phyloP scores from a whole-genome alignment of 2,113 vertebrate species.

The Myotis lucifugus region DNA sequence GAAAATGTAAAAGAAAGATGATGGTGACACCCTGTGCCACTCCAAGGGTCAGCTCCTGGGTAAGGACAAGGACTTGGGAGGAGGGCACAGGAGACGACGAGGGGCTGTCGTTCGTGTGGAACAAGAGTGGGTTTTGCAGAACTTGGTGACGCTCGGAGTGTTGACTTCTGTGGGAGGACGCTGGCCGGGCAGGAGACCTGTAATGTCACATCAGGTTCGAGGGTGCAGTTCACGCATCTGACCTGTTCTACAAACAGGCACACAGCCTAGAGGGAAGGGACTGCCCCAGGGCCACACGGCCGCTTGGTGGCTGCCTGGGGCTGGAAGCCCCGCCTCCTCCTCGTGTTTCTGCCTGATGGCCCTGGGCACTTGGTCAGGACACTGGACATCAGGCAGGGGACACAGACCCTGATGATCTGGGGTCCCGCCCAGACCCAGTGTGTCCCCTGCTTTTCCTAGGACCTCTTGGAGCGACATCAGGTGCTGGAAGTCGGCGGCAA shows the following conservation, averaged over 20 bases:
- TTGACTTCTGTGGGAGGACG: not conserved
- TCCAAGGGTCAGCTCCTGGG: not conserved
- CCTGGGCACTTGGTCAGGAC: not conserved
- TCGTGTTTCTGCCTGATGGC: no score
- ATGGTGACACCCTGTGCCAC: not conserved
- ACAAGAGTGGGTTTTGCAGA: not conserved
- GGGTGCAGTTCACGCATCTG: fast-evolving
- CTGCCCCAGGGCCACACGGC: not conserved
- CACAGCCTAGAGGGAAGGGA: not conserved
- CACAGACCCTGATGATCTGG: fast-evolving
- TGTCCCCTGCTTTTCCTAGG: constrained; percentile 74
- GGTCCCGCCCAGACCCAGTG: fast-evolving
- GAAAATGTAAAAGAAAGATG: not conserved
- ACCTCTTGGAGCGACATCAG: constrained; percentile 84
- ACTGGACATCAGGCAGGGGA: fast-evolving
- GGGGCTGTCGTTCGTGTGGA: fast-evolving
- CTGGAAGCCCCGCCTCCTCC: not conserved
- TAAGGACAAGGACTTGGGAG: not conserved
- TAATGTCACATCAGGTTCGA: fast-evolving
- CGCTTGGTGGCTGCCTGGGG: not conserved
- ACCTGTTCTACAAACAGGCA: fast-evolving
- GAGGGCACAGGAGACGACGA: no score
- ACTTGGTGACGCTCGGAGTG: not conserved
- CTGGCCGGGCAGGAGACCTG: not conserved
- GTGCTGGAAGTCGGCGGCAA: constrained; percentile 88